Evolutionary conservation across 1,140 invertebrate species (phyloP), one percentile per base, ranked within the genome.

Genomic region (Meteorus sp.): DNA sequence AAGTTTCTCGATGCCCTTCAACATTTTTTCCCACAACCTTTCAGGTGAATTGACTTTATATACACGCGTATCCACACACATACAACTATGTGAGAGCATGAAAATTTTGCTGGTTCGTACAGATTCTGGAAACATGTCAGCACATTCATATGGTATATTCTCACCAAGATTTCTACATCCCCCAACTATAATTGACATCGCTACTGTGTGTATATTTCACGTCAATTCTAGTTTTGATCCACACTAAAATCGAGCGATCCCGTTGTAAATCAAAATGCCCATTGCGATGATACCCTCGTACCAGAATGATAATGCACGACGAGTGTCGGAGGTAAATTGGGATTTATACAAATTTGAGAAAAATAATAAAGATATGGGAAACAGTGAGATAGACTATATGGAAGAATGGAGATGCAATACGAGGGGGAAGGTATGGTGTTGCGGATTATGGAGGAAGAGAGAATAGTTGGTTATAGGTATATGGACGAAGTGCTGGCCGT

Each of bases 401-500:
- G n/a, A n/a, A n/a, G 35, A 13, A n/a, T 15, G 35, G 15, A 15
- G 27, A 43, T 0, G 22, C 11, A n/a, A 8, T 8, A 25, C 13
- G 41, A 13, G 27, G 13, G 8, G 23, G 41, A 11, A 1, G 8
- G 22, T 41, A 4, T 25, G 52, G 37, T 27, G 20, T 27, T 13
- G 44, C 39, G 17, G 23, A 5, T 45, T 56, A 39, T 20, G 37
- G 25, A 39, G 54, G 53, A 25, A 33, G 52, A 39, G 54, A 61
- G n/a, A 22, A 50, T 47, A 31, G 31, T 19, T 39, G 50, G 35
- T 23, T 19, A 35, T 19, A 23, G 55, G 47, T 56, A 39, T 54
- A 64, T 60, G 52, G 62, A n/a, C n/a, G n/a, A n/a, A n/a, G n/a
- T n/a, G n/a, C n/a, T 60, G 63, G 65, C 61, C 63, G 62, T 45